Evolutionary conservation across 2,113 vertebrate species (phyloP), one percentile per base, ranked within the genome.

Genomic region (Rutilus rutilus): DNA sequence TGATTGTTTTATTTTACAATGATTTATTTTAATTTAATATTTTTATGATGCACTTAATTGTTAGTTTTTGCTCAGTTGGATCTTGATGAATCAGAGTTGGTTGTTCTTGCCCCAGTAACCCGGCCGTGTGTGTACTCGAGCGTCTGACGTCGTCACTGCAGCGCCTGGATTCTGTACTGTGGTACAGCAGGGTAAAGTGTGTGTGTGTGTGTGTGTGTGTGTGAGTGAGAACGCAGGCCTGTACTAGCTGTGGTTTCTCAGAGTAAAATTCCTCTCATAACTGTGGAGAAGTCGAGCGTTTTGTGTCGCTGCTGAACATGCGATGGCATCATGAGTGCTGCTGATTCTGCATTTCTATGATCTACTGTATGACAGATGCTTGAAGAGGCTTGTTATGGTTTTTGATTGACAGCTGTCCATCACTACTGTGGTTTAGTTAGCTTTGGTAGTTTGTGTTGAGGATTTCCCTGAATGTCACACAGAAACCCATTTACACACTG

Each of bases 251-350:
- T 14, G 73, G 36, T 88, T 59, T 82, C 81, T 77, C 8, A 42
- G 82, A 81, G 78, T 74, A 23, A 67, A 86, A 89, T 90, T 85
- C 87, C 82, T 82, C 25, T 52, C 84, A 89, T 89, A 83, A 25
- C 77, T 89, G 86, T 80, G 14, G 62, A 25, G 59, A 62, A 62
- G 23, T 25, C 9, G 7, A 25, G 57, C 14, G 50, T 52, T 52
- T 5, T 52, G 50, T 52, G 15, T 17, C 50, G 14, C 4, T 17
- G 5, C 14, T 52, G 50, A 52, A 52, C 50, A 15, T 52, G 14
- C 23, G 57, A n/a, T n/a, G 57, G 21, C 57, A 9, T n/a, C 21
- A n/a, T 21, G 6, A 59, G 19, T 0, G 5, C 57, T 59, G 59
- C 59, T 60, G 52, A 19, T 19, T 54, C 52, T 54, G 52, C 17